These are phyloP conservation scores for Molossus alvarezi DNA, from an alignment of 2,797 vertebrate genomes.

Conservation along the genomic window DNA sequence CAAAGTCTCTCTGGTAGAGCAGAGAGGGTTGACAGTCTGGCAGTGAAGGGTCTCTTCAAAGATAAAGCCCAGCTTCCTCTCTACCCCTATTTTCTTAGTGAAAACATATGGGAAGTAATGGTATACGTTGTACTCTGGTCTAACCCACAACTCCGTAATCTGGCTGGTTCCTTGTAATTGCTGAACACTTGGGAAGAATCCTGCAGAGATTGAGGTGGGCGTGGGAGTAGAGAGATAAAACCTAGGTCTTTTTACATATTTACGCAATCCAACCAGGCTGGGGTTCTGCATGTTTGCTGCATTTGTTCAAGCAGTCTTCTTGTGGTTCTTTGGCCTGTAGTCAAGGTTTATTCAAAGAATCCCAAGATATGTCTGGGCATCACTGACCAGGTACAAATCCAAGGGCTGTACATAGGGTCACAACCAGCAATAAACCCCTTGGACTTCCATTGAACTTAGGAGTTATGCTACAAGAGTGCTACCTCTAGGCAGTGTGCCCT, in stretches of 20 bases:
- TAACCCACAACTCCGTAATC: not conserved
- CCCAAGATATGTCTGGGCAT: not conserved
- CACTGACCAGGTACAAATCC: not conserved
- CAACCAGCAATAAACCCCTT: not conserved
- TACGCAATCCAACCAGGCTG: not conserved
- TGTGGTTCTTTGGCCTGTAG: not conserved
- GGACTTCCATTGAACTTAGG: not conserved
- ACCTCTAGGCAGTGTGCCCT: not conserved
- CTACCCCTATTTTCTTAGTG: not conserved
- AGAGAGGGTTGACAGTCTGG: not conserved
- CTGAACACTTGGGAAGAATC: not conserved
- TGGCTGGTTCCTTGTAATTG: not conserved
- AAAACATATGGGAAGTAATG: not conserved
- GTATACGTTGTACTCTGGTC: not conserved
- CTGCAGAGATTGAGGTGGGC: not conserved
- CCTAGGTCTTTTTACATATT: not conserved
- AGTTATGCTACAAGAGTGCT: not conserved
- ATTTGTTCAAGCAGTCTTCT: not conserved
- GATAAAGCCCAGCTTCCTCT: not conserved
- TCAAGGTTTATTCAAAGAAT: not conserved
- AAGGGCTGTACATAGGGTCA: not conserved
- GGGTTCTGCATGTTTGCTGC: not conserved
- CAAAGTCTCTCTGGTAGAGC: not conserved
- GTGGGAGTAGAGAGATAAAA: not conserved
- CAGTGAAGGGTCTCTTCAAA: not conserved